Evolutionary conservation across 2,797 vertebrate genomes (phyloP), one percentile per base, ranked within the genome.

Genomic region (Clarias pachynema): DNA sequence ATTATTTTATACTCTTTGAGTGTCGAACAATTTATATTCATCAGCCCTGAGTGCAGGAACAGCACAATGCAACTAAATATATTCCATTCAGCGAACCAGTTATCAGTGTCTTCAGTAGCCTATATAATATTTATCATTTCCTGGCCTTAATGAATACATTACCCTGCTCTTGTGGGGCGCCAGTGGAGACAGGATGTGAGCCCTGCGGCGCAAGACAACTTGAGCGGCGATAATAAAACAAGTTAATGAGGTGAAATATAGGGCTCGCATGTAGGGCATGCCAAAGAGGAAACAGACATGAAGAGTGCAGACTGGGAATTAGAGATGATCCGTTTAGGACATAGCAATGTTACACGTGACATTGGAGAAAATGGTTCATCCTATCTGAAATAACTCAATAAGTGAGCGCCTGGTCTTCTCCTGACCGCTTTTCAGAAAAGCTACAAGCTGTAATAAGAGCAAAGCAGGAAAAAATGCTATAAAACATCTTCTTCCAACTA

Each of bases 231-330:
- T 85, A 74, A 84, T 84, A 85, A 88, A 83, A 81, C 65, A 44
- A 80, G 81, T 87, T 88, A 90, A 88, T 87, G 87, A 89, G 89
- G 87, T 85, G 84, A 89, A 87, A 89, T 87, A 66, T 77, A 86
- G 81, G 85, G 70, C 84, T 87, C 60, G 68, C 56, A 83, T 83
- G 68, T 78, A 85, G 79, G 85, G 63, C 75, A 69, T 59, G 70
- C 78, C 70, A 59, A 66, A 62, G 31, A 88, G 59, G 83, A 87
- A 86, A 75, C 34, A 83, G 86, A 81, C n/a, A 24, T n/a, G 79
- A 57, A 65, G 66, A 88, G 65, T 79, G 49, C 73, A 57, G 79
- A 60, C 83, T 82, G 83, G 53, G 73, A 90, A 90, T 87, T 84
- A 78, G 83, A 88, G 83, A 79, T 66, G 87, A 87, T 87, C 88